phyloP scores from a whole-genome alignment of 2,797 vertebrate genomes.

The Microtus agrestis region DNA sequence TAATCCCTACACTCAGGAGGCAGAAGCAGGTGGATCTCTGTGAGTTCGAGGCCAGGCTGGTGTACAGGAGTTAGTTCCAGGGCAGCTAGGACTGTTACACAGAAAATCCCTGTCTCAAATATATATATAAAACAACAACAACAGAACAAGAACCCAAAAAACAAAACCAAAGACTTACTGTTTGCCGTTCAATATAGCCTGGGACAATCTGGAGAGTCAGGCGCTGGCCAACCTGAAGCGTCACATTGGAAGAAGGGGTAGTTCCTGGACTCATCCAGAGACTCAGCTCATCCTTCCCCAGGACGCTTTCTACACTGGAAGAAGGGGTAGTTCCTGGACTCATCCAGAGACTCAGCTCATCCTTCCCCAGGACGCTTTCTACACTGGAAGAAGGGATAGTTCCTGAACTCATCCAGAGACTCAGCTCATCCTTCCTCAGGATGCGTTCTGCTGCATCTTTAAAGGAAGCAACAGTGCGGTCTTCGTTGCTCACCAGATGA shows the following conservation, averaged over 20 bases:
- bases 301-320: background rate
- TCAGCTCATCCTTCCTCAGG: constrained; percentile 57
- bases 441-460: constrained; percentile 83
- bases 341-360: background rate
- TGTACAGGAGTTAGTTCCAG: too few species aligned
- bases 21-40: too few species aligned
- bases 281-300: constrained; percentile 44
- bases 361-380: constrained; percentile 25
- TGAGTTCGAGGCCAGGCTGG: too few species aligned
- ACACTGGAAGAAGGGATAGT: background rate
- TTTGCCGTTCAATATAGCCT: constrained; percentile 87
- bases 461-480: constrained; percentile 90
- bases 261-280: background rate
- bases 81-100: too few species aligned
- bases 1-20: too few species aligned
- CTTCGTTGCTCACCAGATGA: constrained; percentile 91
- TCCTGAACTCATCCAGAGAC: background rate
- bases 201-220: constrained; percentile 83
- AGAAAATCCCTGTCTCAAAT: too few species aligned
- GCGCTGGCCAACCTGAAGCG: constrained; percentile 82
- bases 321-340: background rate
- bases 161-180: constrained; percentile 84
- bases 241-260: background rate
- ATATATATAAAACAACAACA: too few species aligned
- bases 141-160: too few species aligned